These are phyloP conservation scores for Pollenia amentaria DNA, from an alignment of 2,888 invertebrate species.

Conservation along the genomic window DNA sequence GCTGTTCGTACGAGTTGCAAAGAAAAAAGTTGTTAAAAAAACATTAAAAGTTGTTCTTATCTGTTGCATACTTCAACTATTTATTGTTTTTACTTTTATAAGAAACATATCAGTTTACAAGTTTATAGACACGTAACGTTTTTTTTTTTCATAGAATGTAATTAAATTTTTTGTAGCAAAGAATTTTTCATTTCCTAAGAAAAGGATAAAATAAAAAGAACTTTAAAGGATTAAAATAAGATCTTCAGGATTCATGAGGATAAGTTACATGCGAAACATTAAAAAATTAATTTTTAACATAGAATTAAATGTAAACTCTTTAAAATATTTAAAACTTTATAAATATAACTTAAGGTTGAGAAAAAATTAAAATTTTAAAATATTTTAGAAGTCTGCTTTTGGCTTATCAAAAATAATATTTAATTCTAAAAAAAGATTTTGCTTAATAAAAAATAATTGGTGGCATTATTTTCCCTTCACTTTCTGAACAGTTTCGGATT, in stretches of 20 bases:
- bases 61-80: constrained; percentile 56
- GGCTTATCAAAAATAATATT: no score
- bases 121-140: constrained; percentile 53
- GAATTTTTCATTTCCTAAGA: not conserved
- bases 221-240: constrained; percentile 13
- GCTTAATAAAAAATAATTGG: no score
- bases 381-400: no score
- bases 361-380: no score
- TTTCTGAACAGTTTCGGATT: not conserved
- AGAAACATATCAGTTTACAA: constrained; percentile 45
- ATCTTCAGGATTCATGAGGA: not conserved
- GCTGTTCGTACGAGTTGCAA: constrained; percentile 33
- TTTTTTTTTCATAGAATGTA: constrained; percentile 8
- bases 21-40: constrained; percentile 62
- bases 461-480: not conserved
- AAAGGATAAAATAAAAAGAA: not conserved
- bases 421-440: no score
- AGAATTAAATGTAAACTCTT: no score
- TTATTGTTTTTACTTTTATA: constrained; percentile 6
- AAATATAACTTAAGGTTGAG: no score
- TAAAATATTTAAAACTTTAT: no score
- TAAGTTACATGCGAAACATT: no score
- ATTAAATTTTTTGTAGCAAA: constrained; percentile 33
- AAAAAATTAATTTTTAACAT: no score
- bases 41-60: constrained; percentile 62